Conservation (phyloP, 2,113 vertebrate genomes). For the Lagopus muta region DNA sequence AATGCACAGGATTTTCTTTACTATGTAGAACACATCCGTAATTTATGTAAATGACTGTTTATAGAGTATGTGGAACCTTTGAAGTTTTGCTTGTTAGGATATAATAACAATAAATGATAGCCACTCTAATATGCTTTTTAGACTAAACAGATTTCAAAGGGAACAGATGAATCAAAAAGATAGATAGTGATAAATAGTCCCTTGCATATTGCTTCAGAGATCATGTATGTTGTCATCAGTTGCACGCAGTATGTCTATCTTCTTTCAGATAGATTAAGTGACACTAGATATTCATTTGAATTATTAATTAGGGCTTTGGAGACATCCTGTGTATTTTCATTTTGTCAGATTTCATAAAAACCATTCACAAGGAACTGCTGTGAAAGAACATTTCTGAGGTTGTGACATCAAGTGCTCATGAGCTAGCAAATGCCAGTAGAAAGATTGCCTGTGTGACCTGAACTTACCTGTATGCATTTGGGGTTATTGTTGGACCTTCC, state of each 20-base stretch:
- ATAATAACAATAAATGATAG: slow-evolving; percentile 7
- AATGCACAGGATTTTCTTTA: slow-evolving; percentile 16
- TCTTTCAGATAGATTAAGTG: not conserved
- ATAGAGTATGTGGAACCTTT: slow-evolving; percentile 14
- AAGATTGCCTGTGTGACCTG: not conserved
- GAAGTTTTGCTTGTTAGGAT: slow-evolving; percentile 17
- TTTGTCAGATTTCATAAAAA: not conserved
- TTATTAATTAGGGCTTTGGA: not conserved
- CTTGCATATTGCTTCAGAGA: not conserved
- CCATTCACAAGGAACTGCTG: not conserved
- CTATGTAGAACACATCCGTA: slow-evolving; percentile 11
- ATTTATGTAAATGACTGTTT: slow-evolving; percentile 56
- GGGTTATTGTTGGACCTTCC: not conserved
- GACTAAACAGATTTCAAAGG: not conserved
- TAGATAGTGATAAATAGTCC: not conserved
- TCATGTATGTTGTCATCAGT: not conserved
- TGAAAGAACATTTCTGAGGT: not conserved
- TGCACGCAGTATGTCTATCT: not conserved
- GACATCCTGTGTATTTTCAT: not conserved
- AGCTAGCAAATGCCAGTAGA: not conserved
- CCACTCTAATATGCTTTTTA: slow-evolving; percentile 2
- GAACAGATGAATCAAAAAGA: not conserved
- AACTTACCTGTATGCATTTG: not conserved
- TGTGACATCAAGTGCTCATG: not conserved
- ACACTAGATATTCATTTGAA: not conserved